Evolutionary conservation across 1,140 invertebrate genomes (phyloP).

Genomic region (Cydia strobilella): DNA sequence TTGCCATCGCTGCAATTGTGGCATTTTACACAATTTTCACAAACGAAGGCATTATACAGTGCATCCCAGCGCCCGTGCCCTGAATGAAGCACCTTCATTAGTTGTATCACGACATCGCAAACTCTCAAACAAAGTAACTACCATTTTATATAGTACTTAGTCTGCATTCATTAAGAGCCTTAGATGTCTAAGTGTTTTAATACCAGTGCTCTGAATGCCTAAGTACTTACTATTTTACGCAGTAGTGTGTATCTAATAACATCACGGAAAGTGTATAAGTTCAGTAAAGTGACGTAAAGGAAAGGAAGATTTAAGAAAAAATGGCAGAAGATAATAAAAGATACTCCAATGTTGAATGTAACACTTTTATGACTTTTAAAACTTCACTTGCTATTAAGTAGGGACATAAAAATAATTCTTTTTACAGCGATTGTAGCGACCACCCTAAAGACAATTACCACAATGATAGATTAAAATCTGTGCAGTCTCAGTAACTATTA

Average conservation of each 20-base stretch:
- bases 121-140: conserved; percentile 6
- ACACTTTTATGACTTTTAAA: no score
- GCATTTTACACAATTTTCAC: background rate
- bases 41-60: conserved; percentile 10
- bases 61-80: background rate
- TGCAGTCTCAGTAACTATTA: background rate
- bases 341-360: no score
- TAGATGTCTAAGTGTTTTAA: conserved; percentile 8
- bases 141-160: conserved; percentile 15
- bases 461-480: no score
- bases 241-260: background rate
- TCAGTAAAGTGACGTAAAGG: no score
- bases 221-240: background rate
- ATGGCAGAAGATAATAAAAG: no score
- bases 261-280: no score
- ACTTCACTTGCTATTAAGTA: no score
- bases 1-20: no score
- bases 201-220: background rate
- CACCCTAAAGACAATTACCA: no score
- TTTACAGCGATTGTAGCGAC: no score
- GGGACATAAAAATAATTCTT: no score
- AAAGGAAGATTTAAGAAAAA: no score
- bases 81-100: conserved; percentile 13
- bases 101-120: background rate
- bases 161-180: conserved; percentile 6